phyloP scores from a whole-genome alignment of 2,888 invertebrate genomes.

The Tipula helvola region DNA sequence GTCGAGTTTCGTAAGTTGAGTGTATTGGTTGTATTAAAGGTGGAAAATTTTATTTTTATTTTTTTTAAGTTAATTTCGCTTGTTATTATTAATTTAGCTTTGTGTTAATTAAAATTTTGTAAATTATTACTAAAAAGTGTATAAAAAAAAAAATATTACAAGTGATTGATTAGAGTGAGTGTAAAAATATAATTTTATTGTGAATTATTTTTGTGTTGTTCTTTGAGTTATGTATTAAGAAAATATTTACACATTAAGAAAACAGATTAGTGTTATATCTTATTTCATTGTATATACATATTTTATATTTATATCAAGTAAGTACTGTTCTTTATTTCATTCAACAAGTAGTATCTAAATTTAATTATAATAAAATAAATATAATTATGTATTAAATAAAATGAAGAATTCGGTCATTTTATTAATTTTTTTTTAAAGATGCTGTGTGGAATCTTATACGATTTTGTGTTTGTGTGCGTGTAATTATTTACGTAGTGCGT shows the following conservation, averaged over 20 bases:
- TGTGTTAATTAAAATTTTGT: background rate
- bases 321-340: background rate
- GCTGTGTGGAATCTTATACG: background rate
- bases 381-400: background rate
- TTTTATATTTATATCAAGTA: background rate
- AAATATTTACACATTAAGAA: background rate
- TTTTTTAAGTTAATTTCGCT: background rate
- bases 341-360: background rate
- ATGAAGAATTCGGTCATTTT: background rate
- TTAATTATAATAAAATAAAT: background rate
- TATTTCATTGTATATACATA: background rate
- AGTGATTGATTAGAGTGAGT: background rate
- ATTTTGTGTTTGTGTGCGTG: background rate
- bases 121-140: background rate
- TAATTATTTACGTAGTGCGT: background rate
- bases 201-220: background rate
- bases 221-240: background rate
- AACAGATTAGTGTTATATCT: background rate
- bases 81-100: background rate
- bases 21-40: background rate
- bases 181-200: background rate
- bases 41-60: background rate
- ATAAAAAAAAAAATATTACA: background rate
- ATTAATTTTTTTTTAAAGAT: background rate
- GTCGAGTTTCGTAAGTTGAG: background rate